Percentiles rank a stretch among this genome's conserved stretches.
Conservation (phyloP, 2,888 invertebrate species). For the Hypena proboscidalis region DNA sequence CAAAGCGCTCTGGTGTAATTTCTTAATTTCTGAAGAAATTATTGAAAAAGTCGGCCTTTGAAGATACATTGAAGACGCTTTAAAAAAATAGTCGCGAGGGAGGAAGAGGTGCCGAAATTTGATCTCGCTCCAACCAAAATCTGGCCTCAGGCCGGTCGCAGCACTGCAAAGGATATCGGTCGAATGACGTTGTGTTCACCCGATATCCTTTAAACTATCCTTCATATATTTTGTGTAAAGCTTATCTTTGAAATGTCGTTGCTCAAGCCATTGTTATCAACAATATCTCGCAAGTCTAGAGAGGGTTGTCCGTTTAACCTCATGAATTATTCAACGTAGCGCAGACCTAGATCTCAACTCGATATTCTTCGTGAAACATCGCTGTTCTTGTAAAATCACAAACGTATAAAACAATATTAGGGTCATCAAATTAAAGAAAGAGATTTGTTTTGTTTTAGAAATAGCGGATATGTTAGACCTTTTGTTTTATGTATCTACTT, state of each 20-base stretch:
- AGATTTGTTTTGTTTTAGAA: constrained; percentile 2
- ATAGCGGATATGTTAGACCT: constrained; percentile 4
- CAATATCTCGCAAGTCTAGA: constrained; percentile 53
- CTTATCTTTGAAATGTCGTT: constrained; percentile 30
- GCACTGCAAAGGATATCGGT: no score
- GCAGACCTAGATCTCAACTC: constrained; percentile 55
- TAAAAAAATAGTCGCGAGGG: no score
- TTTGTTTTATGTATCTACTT: not conserved
- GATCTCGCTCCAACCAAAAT: no score
- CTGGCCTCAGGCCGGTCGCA: no score
- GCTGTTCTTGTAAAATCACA: constrained; percentile 49
- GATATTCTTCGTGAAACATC: constrained; percentile 53
- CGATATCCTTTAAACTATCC: constrained; percentile 6
- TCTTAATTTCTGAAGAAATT: no score
- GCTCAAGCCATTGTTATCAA: constrained; percentile 54
- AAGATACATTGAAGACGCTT: no score
- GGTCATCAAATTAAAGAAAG: constrained; percentile 28
- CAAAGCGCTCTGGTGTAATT: no score
- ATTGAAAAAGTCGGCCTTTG: no score
- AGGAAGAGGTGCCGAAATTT: no score
- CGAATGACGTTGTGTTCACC: no score
- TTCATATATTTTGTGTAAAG: constrained; percentile 21
- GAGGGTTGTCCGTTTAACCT: constrained; percentile 62
- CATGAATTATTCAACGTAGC: constrained; percentile 63
- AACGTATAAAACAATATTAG: constrained; percentile 40